phyloP scores from a whole-genome alignment of 2,113 vertebrate species.

The Corydoras sp. region DNA sequence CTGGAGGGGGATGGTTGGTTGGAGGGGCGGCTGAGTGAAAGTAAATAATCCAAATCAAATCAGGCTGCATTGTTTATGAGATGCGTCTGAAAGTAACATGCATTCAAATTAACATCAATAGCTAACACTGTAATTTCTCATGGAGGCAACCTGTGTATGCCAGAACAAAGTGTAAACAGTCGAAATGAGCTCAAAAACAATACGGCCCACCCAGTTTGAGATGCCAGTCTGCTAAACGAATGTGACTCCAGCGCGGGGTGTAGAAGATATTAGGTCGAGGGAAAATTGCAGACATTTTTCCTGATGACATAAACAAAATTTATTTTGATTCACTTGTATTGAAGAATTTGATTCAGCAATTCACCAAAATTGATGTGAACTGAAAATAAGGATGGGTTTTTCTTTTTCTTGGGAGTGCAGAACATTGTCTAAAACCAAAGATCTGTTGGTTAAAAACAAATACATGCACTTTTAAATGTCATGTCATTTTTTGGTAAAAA shows the following conservation, averaged over 20 bases:
- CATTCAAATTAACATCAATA: constrained; percentile 37
- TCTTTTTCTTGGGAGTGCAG: too few relatives aligned
- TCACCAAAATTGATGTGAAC: too few relatives aligned
- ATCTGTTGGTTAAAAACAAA: too few relatives aligned
- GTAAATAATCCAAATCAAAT: constrained; percentile 45
- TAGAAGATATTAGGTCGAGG: constrained; percentile 15
- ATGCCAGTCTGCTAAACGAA: constrained; percentile 13
- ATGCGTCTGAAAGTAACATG: constrained; percentile 36
- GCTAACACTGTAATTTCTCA: constrained; percentile 27
- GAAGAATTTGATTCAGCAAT: too few relatives aligned
- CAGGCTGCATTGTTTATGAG: constrained; percentile 39
- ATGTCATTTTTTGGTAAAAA: too few relatives aligned
- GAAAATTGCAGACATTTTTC: constrained; percentile 27
- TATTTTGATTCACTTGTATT: background rate
- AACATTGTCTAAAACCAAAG: too few relatives aligned
- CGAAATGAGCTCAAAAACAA: constrained; percentile 26
- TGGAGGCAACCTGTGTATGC: constrained; percentile 5
- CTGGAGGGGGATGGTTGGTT: constrained; percentile 25
- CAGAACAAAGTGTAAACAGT: constrained; percentile 17
- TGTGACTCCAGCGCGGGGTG: constrained; percentile 1
- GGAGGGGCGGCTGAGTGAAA: constrained; percentile 31
- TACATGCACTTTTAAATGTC: too few relatives aligned
- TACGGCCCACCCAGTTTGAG: constrained; percentile 17
- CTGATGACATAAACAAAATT: background rate
- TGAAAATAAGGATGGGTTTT: too few relatives aligned